Conservation (phyloP, 2,113 vertebrate species). For the Herpetotheres cachinnans region DNA sequence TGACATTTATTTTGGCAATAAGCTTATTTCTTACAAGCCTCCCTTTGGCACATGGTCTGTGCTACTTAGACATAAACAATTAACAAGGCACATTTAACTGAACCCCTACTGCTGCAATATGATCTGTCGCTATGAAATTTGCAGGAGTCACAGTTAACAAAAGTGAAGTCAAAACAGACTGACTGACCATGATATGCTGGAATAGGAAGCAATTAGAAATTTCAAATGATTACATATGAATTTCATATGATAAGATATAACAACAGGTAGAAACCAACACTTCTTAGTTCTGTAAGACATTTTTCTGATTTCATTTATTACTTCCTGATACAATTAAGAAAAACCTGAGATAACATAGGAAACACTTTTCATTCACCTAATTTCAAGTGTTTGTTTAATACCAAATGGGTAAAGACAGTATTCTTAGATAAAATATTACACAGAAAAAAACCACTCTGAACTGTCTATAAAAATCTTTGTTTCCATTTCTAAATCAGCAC, state of each 20-base stretch:
- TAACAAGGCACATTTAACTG: constrained; percentile 64
- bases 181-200: not conserved
- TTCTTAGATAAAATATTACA: not conserved
- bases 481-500: not conserved
- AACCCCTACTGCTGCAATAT: constrained; percentile 21
- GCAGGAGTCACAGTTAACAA: constrained; percentile 14
- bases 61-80: constrained; percentile 60
- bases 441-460: not conserved
- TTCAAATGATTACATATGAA: not conserved
- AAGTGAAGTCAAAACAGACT: not conserved
- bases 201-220: not conserved
- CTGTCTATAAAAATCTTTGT: not conserved
- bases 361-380: not conserved
- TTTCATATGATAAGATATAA: not conserved
- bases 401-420: not conserved
- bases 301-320: not conserved
- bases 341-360: not conserved
- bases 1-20: constrained; percentile 61
- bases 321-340: not conserved
- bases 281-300: not conserved
- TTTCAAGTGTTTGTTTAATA: not conserved
- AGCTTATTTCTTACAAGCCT: constrained; percentile 43
- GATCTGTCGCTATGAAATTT: constrained; percentile 55
- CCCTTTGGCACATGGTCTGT: constrained; percentile 36
- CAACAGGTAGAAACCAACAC: not conserved